Evolutionary conservation across 2,113 vertebrate genomes (phyloP).

Genomic region (Heterocephalus glaber): DNA sequence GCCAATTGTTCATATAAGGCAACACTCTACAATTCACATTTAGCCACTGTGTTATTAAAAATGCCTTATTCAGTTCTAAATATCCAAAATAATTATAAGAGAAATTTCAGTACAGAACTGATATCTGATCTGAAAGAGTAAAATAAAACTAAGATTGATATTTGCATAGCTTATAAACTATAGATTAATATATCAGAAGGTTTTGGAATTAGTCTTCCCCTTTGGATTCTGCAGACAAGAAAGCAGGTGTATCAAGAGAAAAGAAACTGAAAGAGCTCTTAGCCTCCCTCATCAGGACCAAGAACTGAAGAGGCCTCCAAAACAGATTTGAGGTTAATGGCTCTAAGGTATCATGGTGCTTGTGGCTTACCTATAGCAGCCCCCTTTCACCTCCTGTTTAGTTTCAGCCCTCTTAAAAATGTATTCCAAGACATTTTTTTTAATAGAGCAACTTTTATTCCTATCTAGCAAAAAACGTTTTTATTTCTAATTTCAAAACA

Average conservation of each 20-base stretch:
- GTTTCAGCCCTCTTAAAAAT: background rate
- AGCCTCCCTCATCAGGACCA: background rate
- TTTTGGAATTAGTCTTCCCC: background rate
- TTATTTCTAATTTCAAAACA: constrained; percentile 31
- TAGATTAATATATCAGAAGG: background rate
- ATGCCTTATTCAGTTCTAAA: background rate
- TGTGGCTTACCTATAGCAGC: background rate
- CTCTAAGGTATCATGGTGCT: too few relatives aligned
- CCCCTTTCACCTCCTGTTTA: background rate
- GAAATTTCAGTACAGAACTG: background rate
- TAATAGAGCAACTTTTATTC: background rate
- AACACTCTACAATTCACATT: background rate
- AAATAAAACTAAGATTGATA: background rate
- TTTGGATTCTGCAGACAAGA: background rate
- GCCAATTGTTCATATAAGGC: background rate
- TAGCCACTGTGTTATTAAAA: background rate
- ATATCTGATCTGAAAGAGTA: background rate
- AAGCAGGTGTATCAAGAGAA: background rate
- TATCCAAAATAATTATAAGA: background rate
- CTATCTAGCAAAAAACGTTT: background rate
- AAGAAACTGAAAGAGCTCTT: background rate
- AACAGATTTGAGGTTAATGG: background rate
- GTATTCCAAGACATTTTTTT: background rate
- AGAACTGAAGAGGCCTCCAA: background rate
- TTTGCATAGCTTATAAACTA: background rate